phyloP scores from a whole-genome alignment of 2,888 invertebrate genomes.

The Metellina segmentata region DNA sequence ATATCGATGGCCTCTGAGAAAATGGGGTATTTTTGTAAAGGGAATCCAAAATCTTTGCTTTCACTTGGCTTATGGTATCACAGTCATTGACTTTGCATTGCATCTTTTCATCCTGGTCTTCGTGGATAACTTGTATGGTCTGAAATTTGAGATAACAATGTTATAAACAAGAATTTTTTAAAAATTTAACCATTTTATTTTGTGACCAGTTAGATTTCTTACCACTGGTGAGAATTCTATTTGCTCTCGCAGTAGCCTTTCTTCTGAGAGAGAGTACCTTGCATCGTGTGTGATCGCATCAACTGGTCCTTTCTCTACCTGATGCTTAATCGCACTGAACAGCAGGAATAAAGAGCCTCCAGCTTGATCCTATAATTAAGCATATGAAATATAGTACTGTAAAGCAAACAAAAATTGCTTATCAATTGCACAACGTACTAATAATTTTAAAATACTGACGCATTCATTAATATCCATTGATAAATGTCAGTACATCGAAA shows the following conservation, averaged over 20 bases:
- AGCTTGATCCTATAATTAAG: constrained; percentile 84
- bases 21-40: constrained; percentile 98
- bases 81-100: constrained; percentile 87
- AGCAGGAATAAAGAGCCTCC: constrained; percentile 93
- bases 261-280: constrained; percentile 81
- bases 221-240: constrained; percentile 91
- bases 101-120: constrained; percentile 97
- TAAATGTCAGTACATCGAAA: too few species aligned
- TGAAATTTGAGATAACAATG: constrained; percentile 11
- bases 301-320: constrained; percentile 82
- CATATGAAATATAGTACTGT: too few species aligned
- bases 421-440: not conserved
- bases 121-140: constrained; percentile 83
- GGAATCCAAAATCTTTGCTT: constrained; percentile 97
- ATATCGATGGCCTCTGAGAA: constrained; percentile 94
- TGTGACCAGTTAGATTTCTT: constrained; percentile 79
- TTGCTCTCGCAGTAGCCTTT: constrained; percentile 88
- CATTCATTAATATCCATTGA: too few species aligned
- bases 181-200: not conserved
- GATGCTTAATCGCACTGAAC: constrained; percentile 88
- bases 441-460: too few species aligned
- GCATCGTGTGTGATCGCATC: constrained; percentile 81
- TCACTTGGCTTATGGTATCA: constrained; percentile 99
- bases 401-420: not conserved
- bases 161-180: not conserved